Conservation (phyloP, 2,888 invertebrate genomes). For the Tetanocera ferruginea region DNA sequence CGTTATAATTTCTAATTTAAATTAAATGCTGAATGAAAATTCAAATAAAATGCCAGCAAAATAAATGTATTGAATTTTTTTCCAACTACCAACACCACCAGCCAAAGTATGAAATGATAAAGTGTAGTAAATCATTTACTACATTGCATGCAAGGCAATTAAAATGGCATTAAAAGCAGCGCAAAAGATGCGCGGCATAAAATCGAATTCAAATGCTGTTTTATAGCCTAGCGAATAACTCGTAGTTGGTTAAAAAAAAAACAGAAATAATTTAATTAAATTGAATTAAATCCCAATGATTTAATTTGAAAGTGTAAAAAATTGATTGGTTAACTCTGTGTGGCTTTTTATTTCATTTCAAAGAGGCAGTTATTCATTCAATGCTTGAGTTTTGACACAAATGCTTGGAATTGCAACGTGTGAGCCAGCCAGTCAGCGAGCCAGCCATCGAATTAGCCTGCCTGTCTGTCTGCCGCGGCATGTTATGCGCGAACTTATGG, state of each 20-base stretch:
- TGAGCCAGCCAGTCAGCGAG: not conserved
- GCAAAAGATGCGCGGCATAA: not conserved
- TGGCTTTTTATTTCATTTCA: not conserved
- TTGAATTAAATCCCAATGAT: not conserved
- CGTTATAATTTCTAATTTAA: conserved; percentile 18
- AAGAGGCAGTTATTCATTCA: not conserved
- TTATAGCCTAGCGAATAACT: not conserved
- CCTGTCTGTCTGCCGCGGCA: not conserved
- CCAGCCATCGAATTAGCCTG: not conserved
- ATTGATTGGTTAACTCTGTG: conserved; percentile 2
- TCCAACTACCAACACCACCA: not conserved
- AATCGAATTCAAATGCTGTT: conserved; percentile 5
- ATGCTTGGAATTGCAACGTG: conserved; percentile 16
- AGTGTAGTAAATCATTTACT: not conserved
- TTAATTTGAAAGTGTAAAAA: conserved; percentile 31
- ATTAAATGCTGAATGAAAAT: conserved; percentile 17
- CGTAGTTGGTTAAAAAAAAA: not conserved
- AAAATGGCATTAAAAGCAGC: conserved; percentile 9
- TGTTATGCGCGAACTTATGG: not conserved
- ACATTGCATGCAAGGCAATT: conserved; percentile 13
- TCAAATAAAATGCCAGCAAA: not conserved
- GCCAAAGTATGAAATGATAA: not conserved
- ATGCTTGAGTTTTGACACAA: conserved; percentile 24
- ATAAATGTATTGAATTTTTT: not conserved
- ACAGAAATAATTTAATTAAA: not conserved